Conservation (phyloP, 2,113 vertebrate species). For the Ceratotherium simum region DNA sequence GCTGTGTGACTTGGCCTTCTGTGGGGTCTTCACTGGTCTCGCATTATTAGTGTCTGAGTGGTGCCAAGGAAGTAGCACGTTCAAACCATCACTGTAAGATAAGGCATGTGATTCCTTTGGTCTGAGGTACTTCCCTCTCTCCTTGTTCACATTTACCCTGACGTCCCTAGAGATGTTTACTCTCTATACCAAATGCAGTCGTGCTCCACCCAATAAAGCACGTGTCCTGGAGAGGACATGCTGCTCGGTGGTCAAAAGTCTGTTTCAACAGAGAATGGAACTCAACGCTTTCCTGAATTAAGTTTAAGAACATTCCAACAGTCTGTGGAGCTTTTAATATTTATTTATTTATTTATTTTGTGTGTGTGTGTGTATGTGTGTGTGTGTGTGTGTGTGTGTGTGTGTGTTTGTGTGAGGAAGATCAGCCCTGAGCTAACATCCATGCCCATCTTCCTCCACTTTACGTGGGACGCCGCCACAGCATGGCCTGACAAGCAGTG, state of each 20-base stretch:
- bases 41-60: background rate
- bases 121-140: background rate
- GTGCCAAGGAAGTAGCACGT: background rate
- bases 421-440: too few species aligned
- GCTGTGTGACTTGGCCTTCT: background rate
- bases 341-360: too few species aligned
- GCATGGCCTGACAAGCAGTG: too few species aligned
- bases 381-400: too few species aligned
- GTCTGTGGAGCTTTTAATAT: background rate
- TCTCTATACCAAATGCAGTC: background rate
- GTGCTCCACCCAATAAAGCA: background rate
- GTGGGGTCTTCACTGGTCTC: background rate
- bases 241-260: background rate
- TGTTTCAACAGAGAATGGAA: background rate
- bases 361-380: too few species aligned
- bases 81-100: background rate
- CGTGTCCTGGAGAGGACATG: background rate
- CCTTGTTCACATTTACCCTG: background rate
- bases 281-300: background rate
- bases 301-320: background rate
- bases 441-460: too few species aligned
- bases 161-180: background rate
- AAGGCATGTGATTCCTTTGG: background rate
- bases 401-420: too few species aligned
- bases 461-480: too few species aligned